A percentile compares a stretch with the other conserved stretches of the same genome.
These are phyloP conservation scores for Malurus elegans DNA, from an alignment of 2,113 vertebrate genomes.

Conservation along the genomic window DNA sequence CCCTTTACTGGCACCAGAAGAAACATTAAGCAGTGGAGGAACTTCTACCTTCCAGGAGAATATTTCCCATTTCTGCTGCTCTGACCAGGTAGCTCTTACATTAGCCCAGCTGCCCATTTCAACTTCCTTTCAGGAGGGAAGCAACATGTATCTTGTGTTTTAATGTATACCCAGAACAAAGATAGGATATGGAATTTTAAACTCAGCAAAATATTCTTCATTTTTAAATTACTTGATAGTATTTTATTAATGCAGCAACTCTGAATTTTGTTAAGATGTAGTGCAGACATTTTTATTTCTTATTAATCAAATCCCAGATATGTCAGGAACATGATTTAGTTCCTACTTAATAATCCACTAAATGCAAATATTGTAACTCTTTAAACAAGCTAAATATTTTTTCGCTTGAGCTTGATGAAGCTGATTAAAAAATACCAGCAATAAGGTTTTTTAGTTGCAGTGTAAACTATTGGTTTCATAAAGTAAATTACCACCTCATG, in stretches of 20 bases:
- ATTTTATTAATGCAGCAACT: background rate
- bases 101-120: background rate
- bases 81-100: background rate
- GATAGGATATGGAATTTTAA: background rate
- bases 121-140: background rate
- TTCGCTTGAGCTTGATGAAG: background rate
- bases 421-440: background rate
- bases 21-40: background rate
- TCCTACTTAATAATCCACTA: constrained; percentile 18
- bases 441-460: background rate
- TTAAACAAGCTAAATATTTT: background rate
- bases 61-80: background rate
- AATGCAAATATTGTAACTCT: constrained; percentile 1
- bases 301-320: background rate
- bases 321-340: background rate
- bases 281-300: background rate
- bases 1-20: background rate
- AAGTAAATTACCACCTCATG: constrained; percentile 20
- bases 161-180: background rate
- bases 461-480: constrained; percentile 2
- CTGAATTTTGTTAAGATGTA: constrained; percentile 25
- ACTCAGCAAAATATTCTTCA: background rate
- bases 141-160: background rate
- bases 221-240: background rate
- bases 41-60: background rate